phyloP scores from a whole-genome alignment of 2,797 vertebrate genomes.

The Diplodus sargus region DNA sequence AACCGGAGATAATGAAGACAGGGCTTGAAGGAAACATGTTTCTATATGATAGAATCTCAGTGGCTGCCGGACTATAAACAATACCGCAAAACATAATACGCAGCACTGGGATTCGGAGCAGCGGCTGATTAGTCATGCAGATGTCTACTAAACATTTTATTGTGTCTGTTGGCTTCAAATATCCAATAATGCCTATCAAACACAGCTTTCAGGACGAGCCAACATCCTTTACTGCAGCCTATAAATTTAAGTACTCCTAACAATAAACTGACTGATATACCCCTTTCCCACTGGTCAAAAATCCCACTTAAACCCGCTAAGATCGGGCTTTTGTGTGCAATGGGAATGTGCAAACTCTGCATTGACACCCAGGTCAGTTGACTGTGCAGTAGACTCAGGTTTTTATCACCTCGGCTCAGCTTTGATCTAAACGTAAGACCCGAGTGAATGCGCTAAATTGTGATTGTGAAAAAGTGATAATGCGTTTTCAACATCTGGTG shows the following conservation, averaged over 20 bases:
- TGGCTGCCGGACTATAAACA: constrained; percentile 17
- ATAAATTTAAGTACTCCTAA: constrained; percentile 54
- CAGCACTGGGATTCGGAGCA: constrained; percentile 27
- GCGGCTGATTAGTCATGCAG: constrained; percentile 52
- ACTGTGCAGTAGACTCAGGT: no score
- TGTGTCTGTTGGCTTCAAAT: constrained; percentile 54
- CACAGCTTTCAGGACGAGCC: constrained; percentile 56
- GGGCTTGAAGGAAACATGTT: constrained; percentile 26
- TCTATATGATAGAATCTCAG: constrained; percentile 38
- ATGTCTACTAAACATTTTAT: constrained; percentile 60
- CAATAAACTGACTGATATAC: constrained; percentile 53
- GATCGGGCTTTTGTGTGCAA: no score
- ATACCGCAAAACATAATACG: constrained; percentile 27
- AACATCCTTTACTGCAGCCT: constrained; percentile 56
- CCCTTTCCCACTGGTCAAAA: no score
- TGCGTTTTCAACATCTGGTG: no score
- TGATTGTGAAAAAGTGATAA: no score
- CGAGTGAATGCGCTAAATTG: no score
- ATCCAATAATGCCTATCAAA: constrained; percentile 42
- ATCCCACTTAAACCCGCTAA: no score
- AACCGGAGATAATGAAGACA: not conserved
- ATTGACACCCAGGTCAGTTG: no score
- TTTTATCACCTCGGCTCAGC: no score
- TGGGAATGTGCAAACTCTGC: no score
- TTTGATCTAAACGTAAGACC: no score